Base-by-base conservation (phyloP, 2,113 vertebrate species). In the Camelus dromedarius region DNA sequence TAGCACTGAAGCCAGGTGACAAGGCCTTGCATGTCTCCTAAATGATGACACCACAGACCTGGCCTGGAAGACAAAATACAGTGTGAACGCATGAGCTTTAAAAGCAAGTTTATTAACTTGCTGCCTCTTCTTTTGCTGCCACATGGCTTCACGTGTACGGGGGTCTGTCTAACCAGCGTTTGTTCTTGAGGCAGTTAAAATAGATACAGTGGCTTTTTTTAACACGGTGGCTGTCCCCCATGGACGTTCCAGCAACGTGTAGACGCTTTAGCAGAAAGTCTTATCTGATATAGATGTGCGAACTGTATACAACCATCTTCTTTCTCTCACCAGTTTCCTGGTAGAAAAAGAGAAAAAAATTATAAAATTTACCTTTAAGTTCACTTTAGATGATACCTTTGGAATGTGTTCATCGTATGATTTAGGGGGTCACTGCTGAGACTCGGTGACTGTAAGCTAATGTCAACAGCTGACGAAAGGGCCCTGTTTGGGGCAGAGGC, bases 21-120 rank as follows among this genome's bases (percentile, higher is more conserved):
- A 14, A 69, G 90, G 35, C 38, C 83, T 95, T n/a, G 0, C 2
- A 2, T 38, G 10, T 79, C 35, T 93, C 79, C 42, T 91, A 66
- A 79, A 8, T 58, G 28, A 93, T 4, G 52, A 7, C 13, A 38
- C 28, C 58, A 56, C 35, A 76, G 82, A 28, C 42, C 46, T 48
- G 35, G 82, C 83, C 81, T 48, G 72, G 79, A 83, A 82, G 30
- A 72, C n/a, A 85, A 87, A 91, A 52, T 48, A 18, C 18, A 60
- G 70, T 38, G 18, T 3, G 26, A 35, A 83, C 64, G 15, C 48
- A 56, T 18, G 64, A 56, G 19, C 16, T 60, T 28, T 58, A 89
- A 89, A 56, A 94, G 56, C 52, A 73, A 52, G 77, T 89, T 32
- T 38, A 15, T 83, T 70, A 67, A 15, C 54, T 76, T 86, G 72